Evolutionary conservation across 2,797 vertebrate species (phyloP), one percentile per base, ranked within the genome.

Genomic region (Hafferia zeledoni): DNA sequence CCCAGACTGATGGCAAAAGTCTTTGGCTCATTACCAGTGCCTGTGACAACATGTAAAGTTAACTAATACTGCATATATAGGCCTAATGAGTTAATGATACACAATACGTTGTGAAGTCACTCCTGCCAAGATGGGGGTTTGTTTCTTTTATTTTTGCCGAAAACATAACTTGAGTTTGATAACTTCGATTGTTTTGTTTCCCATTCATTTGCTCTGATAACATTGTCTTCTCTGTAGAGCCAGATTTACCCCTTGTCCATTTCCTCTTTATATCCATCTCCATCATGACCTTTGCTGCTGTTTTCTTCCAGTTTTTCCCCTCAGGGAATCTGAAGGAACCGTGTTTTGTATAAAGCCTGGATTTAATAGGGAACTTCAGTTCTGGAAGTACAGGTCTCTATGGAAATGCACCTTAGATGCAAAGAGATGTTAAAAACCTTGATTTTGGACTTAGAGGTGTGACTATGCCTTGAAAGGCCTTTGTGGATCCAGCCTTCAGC

Each of bases 281-380:
- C 14, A 20, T 33, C 27, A 27, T 4, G 31, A 25, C 9, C 25
- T 94, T 59, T 28, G 27, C 33, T 49, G 7, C 17, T 71, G 50
- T 87, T 88, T 61, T 33, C 57, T 47, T 71, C 61, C 30, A 27
- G 39, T 53, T 84, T 84, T 86, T 68, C 30, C 53, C 65, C 47
- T 35, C 0, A 0, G 53, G 43, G 11, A 81, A 61, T 61, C 35
- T 27, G 65, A 87, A 55, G 30, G 53, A 19, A 37, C 0, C 0
- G 6, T 20, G 18, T 18, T 90, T 52, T 60, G 20, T 44, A 17
- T 25, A 43, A 70, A 83, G 46, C 22, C 33, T 46, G 37, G 7
- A 30, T 83, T 71, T 57, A 68, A 57, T 1, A 68, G 10, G 35
- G 20, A 57, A n/a, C 9, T 17, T 84, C 28, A 8, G 15, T 57